A percentile compares a stretch with the other conserved stretches of the same genome.
Conservation (phyloP, 2,113 vertebrate species). For the Scatophagus argus region DNA sequence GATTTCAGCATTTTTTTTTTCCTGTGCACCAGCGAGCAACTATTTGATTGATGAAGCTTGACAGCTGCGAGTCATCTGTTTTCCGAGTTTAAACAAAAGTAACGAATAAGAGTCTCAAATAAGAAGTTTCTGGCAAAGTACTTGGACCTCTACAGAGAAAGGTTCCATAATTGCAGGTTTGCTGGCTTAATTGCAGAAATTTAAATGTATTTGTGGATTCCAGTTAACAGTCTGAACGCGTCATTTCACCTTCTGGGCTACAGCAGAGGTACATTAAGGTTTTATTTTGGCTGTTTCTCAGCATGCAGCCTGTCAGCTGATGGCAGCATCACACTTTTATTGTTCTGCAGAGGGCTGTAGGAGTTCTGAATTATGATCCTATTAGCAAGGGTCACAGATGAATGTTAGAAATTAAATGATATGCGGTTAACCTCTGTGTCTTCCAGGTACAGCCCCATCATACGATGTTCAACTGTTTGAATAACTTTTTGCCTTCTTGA, state of each 20-base stretch:
- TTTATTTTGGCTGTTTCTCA: conserved; percentile 14
- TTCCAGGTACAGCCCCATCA: background rate
- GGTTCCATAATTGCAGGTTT: background rate
- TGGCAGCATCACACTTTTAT: conserved; percentile 53
- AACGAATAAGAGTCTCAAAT: background rate
- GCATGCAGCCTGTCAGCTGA: conserved; percentile 34
- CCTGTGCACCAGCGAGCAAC: background rate
- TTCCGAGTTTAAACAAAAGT: background rate
- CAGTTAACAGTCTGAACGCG: background rate
- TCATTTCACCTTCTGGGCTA: conserved; percentile 8
- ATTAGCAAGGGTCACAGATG: conserved; percentile 29
- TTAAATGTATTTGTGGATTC: background rate
- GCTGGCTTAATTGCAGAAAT: background rate
- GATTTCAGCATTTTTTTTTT: background rate
- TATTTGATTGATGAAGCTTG: background rate
- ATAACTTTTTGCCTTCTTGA: conserved; percentile 13
- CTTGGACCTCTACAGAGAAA: background rate
- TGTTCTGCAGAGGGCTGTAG: conserved; percentile 11
- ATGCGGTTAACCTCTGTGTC: conserved; percentile 41
- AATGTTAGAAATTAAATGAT: conserved; percentile 42
- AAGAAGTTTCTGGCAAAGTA: background rate
- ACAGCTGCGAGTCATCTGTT: background rate
- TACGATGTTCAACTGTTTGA: conserved; percentile 20
- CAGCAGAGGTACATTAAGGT: background rate
- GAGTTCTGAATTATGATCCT: conserved; percentile 20